A percentile compares a stretch with the other conserved stretches of the same genome.
phyloP scores from a whole-genome alignment of 2,113 vertebrate species.

The Piprites chloris region DNA sequence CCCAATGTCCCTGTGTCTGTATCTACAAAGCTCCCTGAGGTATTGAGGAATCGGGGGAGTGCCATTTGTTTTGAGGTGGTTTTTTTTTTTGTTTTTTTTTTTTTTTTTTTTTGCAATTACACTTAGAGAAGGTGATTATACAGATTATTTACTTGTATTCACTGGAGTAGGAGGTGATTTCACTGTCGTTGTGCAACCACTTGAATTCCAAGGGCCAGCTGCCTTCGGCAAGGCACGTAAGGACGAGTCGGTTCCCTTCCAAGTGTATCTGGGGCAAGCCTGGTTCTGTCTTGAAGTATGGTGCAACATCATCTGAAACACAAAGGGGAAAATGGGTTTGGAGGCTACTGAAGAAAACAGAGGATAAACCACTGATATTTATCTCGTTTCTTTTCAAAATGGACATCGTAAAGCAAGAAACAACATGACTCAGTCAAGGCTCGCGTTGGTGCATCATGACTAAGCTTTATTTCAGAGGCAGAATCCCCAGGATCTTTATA shows the following conservation, averaged over 20 bases:
- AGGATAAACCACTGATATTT: neutral
- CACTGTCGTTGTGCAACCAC: conserved; percentile 83
- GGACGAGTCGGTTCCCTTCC: conserved; percentile 91
- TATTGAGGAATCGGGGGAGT: neutral
- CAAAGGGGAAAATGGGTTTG: neutral
- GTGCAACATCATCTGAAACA: conserved; percentile 80
- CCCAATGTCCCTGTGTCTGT: too few species aligned
- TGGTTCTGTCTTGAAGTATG: conserved; percentile 82
- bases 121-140: neutral
- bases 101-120: neutral
- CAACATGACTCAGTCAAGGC: neutral
- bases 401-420: neutral
- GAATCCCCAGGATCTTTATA: neutral
- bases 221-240: conserved; percentile 93
- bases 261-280: conserved; percentile 78
- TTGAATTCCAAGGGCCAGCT: conserved; percentile 96
- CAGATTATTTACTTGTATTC: conserved; percentile 84
- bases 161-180: conserved; percentile 84
- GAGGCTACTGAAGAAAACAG: neutral
- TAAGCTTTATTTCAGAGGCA: neutral
- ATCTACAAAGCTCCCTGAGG: neutral
- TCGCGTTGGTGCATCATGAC: neutral
- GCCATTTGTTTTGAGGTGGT: neutral
- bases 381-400: neutral
- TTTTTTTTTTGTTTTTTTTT: neutral